These are phyloP conservation scores for Cebuella pygmaea DNA, from an alignment of 2,797 vertebrate species.

Conservation along the genomic window DNA sequence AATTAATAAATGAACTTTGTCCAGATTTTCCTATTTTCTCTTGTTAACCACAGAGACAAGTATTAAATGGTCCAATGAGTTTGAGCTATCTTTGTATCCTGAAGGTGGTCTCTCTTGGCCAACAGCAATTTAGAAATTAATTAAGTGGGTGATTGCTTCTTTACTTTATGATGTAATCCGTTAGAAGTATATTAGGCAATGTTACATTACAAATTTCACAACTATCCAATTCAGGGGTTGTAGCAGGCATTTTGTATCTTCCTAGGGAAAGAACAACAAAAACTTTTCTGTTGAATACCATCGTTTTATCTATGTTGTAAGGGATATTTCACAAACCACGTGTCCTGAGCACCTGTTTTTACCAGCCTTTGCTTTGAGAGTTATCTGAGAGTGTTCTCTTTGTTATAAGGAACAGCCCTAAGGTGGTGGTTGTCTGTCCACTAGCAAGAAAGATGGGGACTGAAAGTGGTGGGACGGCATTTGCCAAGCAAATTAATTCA, in stretches of 20 bases:
- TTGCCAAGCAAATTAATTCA: not conserved
- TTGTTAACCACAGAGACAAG: not conserved
- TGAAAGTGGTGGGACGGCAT: not conserved
- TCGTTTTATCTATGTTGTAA: not conserved
- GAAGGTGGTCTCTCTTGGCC: not conserved
- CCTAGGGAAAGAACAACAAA: not conserved
- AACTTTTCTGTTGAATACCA: not conserved
- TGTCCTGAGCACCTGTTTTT: not conserved
- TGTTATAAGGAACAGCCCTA: not conserved
- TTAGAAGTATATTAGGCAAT: not conserved
- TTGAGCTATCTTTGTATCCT: not conserved
- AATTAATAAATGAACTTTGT: not conserved
- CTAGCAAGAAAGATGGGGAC: not conserved
- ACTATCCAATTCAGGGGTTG: not conserved
- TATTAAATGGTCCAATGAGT: not conserved
- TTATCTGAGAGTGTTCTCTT: not conserved
- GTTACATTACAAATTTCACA: not conserved
- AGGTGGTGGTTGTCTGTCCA: not conserved
- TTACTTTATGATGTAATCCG: not conserved
- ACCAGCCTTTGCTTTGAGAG: not conserved
- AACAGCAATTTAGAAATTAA: not conserved
- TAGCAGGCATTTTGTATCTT: not conserved
- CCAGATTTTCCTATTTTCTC: not conserved
- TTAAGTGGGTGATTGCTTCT: not conserved
- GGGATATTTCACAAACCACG: not conserved